Base-by-base conservation (phyloP, 2,888 invertebrate species). In the Thumatha senex region DNA sequence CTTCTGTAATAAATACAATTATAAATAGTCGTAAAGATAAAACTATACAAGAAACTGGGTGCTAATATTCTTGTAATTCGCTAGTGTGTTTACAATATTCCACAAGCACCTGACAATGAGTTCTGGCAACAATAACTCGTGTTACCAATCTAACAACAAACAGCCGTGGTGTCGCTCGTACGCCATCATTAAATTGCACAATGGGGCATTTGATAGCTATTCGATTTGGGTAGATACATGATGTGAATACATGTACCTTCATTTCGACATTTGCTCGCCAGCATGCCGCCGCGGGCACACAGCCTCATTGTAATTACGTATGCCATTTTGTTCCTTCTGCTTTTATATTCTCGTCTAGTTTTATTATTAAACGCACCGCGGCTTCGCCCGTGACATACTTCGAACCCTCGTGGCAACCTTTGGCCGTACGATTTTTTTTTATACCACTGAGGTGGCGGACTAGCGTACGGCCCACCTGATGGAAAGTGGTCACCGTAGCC, bases 121-220 rank as follows among this genome's bases (percentile, higher is more conserved):
- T 54, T 53, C 64, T 48, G 46, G 50, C 58, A 56, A 59, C 61
- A 58, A 60, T 63, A 63, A 61, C 67, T 70, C 63, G 60, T 65
- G 74, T 75, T 74, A 73, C 74, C 70, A 72, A 76, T 72, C 63
- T 69, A 73, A 72, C 76, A 68, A 70, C 72, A 69, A 67, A 65
- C 73, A 63, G 58, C 61, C 64, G 61, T 48, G 40, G 39, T 41
- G 34, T 44, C 29, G 31, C n/a, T 43, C 51, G 66, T 58, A 56
- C 69, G 62, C 59, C 66, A 67, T 72, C 80, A 79, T 83, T 78
- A 76, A 70, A 70, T 86, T 85, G 78, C 86, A 86, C 86, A 86
- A 86, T 85, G 76, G 83, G 68, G 71, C 80, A 84, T 80, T 83
- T 71, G 78, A 74, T 71, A 71, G 68, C 72, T 72, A 72, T 73